Evolutionary conservation across 2,888 invertebrate species (phyloP).

Genomic region (Monoplex corrugatus): DNA sequence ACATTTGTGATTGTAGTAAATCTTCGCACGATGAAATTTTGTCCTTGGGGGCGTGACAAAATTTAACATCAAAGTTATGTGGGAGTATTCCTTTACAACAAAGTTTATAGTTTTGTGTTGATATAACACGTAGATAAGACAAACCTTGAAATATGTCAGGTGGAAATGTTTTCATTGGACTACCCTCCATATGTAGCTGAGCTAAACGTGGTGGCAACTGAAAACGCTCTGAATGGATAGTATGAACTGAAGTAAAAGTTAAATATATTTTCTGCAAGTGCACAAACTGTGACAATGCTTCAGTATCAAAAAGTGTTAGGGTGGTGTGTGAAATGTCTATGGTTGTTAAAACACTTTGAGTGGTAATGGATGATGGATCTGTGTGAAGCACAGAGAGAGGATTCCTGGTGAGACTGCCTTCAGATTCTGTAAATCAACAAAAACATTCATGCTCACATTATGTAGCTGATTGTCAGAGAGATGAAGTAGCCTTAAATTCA

Average conservation of each 20-base stretch:
- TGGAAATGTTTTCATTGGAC: not conserved
- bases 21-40: conserved; percentile 10
- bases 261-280: not conserved
- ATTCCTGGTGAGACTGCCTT: not conserved
- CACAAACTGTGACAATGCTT: not conserved
- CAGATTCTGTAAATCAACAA: not conserved
- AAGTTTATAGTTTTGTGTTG: not conserved
- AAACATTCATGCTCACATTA: not conserved
- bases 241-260: not conserved
- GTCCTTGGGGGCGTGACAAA: not conserved
- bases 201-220: not conserved
- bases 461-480: not conserved
- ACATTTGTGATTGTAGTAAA: not conserved
- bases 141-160: not conserved
- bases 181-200: not conserved
- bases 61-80: not conserved
- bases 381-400: not conserved
- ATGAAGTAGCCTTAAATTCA: not conserved
- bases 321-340: not conserved
- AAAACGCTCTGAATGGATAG: not conserved
- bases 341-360: not conserved
- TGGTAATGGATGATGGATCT: not conserved
- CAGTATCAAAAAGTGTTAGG: not conserved
- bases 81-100: not conserved
- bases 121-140: not conserved